Evolutionary conservation across 2,888 invertebrate species (phyloP).

Genomic region (Lasioglossum villosulum): DNA sequence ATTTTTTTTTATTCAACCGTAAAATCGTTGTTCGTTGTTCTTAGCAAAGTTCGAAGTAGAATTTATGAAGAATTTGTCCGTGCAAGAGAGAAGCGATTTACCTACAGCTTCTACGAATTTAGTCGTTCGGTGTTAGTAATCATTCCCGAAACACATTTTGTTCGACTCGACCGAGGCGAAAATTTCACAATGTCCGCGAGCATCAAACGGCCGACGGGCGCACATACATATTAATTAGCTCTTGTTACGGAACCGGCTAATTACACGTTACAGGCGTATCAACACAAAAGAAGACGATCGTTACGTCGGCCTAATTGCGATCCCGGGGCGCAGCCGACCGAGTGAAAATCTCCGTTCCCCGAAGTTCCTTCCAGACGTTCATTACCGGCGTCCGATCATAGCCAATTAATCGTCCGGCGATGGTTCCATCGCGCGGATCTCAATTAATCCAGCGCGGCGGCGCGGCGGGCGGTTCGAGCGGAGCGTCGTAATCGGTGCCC

Average conservation of each 20-base stretch:
- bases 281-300: conserved; percentile 12
- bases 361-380: conserved; percentile 21
- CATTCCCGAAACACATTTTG: not conserved
- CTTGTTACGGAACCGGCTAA: conserved; percentile 11
- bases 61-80: not conserved
- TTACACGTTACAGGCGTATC: conserved; percentile 8
- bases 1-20: too few species aligned
- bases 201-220: not conserved
- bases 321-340: conserved; percentile 3
- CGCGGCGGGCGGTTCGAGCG: not conserved
- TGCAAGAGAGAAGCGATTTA: not conserved
- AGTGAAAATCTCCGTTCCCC: conserved; percentile 1
- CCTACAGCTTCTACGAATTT: not conserved
- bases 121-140: not conserved
- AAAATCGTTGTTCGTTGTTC: not conserved
- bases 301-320: conserved; percentile 1
- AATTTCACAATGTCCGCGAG: not conserved
- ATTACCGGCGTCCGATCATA: conserved; percentile 17
- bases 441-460: conserved; percentile 7
- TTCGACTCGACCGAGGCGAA: not conserved
- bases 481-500: conserved; percentile 2
- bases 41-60: not conserved
- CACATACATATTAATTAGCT: conserved; percentile 3
- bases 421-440: conserved; percentile 7
- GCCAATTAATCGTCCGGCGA: conserved; percentile 13